Conservation (phyloP, 2,888 invertebrate genomes). For the Trissonchulus latispiculum region DNA sequence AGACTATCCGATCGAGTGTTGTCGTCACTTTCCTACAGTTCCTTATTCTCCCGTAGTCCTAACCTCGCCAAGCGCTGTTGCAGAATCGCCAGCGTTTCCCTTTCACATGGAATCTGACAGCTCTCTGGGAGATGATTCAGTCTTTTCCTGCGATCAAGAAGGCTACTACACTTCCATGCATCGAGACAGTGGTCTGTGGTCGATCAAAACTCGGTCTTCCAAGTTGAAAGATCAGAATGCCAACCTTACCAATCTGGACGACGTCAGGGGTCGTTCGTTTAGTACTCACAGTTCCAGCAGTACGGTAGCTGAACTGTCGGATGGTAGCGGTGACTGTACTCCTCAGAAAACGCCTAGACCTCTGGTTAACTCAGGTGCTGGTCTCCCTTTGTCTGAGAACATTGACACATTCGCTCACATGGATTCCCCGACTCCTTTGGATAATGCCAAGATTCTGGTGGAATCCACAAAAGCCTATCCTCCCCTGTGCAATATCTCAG, state of each 20-base stretch:
- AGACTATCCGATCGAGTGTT: constrained; percentile 21
- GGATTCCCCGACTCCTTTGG: background rate
- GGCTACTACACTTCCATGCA: constrained; percentile 97
- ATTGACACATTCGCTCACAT: too few species aligned
- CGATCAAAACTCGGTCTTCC: background rate
- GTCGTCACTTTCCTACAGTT: background rate
- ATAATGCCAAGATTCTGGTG: background rate
- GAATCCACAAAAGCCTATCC: background rate
- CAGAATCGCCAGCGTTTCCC: background rate
- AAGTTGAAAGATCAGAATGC: background rate
- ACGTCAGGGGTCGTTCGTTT: constrained; percentile 16
- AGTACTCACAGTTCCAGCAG: constrained; percentile 23
- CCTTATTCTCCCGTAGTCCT: background rate
- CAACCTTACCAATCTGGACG: background rate
- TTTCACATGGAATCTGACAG: background rate
- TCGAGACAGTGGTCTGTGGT: constrained; percentile 66
- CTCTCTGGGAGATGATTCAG: constrained; percentile 53
- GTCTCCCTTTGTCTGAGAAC: too few species aligned
- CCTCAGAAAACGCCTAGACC: background rate
- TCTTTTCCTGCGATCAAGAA: constrained; percentile 90
- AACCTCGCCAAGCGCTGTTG: background rate
- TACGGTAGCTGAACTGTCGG: constrained; percentile 12
- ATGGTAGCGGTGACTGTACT: background rate
- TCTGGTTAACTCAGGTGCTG: background rate
- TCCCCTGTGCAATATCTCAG: background rate